Conservation (phyloP, 2,113 vertebrate species). For the Pandion haliaetus region DNA sequence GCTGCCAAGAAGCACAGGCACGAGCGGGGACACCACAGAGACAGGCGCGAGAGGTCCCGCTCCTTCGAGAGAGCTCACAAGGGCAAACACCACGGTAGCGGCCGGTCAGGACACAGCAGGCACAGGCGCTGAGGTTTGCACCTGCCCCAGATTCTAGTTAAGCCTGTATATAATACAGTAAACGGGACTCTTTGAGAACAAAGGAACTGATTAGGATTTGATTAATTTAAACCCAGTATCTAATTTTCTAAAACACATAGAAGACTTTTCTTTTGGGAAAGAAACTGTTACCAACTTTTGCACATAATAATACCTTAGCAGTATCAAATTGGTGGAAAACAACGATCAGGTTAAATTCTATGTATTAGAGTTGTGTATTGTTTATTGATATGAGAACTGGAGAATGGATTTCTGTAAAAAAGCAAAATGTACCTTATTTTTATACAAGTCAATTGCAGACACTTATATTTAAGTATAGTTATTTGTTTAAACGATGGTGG, state of each 20-base stretch:
- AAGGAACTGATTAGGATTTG: conserved; percentile 58
- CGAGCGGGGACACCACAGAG: conserved; percentile 88
- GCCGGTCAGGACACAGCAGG: conserved; percentile 90
- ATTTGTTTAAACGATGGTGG: conserved; percentile 86
- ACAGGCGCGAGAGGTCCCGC: conserved; percentile 88
- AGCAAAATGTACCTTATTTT: conserved; percentile 80
- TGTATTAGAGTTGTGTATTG: conserved; percentile 80
- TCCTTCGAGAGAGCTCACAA: conserved; percentile 95
- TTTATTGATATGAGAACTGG: conserved; percentile 80
- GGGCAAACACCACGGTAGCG: conserved; percentile 88
- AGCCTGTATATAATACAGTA: conserved; percentile 56
- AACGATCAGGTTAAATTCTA: conserved; percentile 72
- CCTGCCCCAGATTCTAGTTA: background rate
- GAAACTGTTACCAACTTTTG: conserved; percentile 71
- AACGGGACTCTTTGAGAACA: conserved; percentile 67
- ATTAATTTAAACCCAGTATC: conserved; percentile 58
- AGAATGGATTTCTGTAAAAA: conserved; percentile 79
- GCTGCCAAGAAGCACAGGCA: conserved; percentile 93
- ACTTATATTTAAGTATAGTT: conserved; percentile 85
- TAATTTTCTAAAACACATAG: conserved; percentile 59
- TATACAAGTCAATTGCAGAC: conserved; percentile 88
- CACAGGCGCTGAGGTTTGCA: conserved; percentile 84
- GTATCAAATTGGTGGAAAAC: conserved; percentile 66
- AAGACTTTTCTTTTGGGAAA: background rate
- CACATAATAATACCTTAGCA: conserved; percentile 86